A percentile compares a stretch with the other conserved stretches of the same genome.
phyloP scores from a whole-genome alignment of 2,797 vertebrate genomes.

The Pitangus sulphuratus region DNA sequence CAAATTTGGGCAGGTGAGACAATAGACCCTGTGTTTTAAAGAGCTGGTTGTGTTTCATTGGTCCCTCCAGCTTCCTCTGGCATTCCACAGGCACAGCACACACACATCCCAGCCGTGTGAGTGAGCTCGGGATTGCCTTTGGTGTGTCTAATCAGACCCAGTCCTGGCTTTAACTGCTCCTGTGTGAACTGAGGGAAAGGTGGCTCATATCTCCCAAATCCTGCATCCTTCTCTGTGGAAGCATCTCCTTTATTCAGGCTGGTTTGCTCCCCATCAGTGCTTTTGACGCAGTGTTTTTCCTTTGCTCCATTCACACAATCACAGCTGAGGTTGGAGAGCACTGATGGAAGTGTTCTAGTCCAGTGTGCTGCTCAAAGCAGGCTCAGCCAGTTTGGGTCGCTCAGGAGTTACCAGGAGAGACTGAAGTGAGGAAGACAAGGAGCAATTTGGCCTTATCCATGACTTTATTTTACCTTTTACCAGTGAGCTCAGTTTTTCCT shows the following conservation, averaged over 20 bases:
- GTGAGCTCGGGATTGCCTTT: not conserved
- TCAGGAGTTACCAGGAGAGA: not conserved
- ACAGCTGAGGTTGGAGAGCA: not conserved
- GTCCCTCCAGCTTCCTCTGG: not conserved
- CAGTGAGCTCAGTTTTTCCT: not conserved
- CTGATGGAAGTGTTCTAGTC: not conserved
- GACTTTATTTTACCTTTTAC: not conserved
- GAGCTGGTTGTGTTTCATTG: not conserved
- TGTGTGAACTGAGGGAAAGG: not conserved
- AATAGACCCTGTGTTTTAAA: not conserved
- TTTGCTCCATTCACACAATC: not conserved
- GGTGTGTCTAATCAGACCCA: not conserved
- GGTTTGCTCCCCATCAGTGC: not conserved
- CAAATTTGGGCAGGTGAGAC: not conserved
- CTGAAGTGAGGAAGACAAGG: not conserved
- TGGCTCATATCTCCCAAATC: not conserved
- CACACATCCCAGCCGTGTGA: no score
- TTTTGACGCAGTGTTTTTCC: not conserved
- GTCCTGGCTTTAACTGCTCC: not conserved
- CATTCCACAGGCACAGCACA: not conserved
- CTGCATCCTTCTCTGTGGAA: not conserved
- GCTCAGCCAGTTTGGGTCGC: not conserved
- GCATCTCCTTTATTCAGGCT: not conserved
- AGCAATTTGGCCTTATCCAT: not conserved
- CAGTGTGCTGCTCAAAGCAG: not conserved